These are phyloP conservation scores for Cepaea nemoralis DNA, from an alignment of 1,140 invertebrate genomes.

Conservation along the genomic window DNA sequence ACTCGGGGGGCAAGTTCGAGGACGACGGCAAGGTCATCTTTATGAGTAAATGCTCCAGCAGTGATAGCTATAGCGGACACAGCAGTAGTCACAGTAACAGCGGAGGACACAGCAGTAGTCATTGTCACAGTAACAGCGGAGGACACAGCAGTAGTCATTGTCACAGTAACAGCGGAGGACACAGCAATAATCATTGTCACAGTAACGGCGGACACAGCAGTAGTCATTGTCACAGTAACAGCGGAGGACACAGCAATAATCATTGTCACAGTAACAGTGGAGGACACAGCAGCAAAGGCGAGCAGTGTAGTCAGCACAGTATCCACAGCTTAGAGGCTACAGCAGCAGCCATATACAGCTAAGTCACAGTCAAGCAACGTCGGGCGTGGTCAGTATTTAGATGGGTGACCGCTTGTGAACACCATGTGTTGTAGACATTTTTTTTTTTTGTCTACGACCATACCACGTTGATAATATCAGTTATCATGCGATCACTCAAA, in stretches of 20 bases:
- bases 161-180: not conserved
- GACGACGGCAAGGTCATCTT: constrained; percentile 14
- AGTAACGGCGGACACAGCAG: not conserved
- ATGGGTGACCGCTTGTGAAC: too few species aligned
- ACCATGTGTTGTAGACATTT: too few species aligned
- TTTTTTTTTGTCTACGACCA: too few species aligned
- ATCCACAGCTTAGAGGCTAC: constrained; percentile 30
- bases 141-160: not conserved
- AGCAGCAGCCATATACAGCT: constrained; percentile 42
- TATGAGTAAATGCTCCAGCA: constrained; percentile 13
- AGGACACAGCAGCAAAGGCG: not conserved
- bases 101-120: not conserved
- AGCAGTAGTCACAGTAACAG: not conserved
- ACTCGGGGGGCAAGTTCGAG: not conserved
- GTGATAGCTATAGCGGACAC: constrained; percentile 8
- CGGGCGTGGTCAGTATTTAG: too few species aligned
- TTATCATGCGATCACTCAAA: too few species aligned
- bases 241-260: too few species aligned
- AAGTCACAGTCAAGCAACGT: too few species aligned
- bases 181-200: not conserved
- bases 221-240: not conserved
- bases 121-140: not conserved
- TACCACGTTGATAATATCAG: too few species aligned
- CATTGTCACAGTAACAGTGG: too few species aligned
- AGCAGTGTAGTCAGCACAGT: constrained; percentile 13